Evolutionary conservation across 2,888 invertebrate species (phyloP), one percentile per base, ranked within the genome.

Genomic region (Pandemis cinnamomeana): DNA sequence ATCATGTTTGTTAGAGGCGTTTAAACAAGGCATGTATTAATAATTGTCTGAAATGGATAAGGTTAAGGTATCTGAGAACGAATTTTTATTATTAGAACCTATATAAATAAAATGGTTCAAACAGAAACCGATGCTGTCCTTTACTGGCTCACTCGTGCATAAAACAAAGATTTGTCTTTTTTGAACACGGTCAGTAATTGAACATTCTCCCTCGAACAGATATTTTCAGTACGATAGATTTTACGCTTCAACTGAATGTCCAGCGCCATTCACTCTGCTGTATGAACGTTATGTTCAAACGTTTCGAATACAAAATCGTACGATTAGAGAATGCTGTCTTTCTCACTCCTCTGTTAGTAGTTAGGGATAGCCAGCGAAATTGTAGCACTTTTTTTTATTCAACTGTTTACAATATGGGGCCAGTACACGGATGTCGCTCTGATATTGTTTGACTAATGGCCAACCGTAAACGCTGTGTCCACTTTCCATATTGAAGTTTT

Each of bases 361-460:
- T 44, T 46, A 74, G 60, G 71, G 70, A 74, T 55, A 71, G 71
- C 61, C 58, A 66, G 69, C 60, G n/a, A 61, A 60, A 48, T 66
- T 64, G 48, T 62, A 36, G 60, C 15, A 70, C 51, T 70, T 73
- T 73, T 71, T 73, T 60, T 64, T 64, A 62, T 66, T 64, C 51
- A 66, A 15, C 53, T 51, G 69, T 48, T 69, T 67, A 67, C 71
- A 55, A 46, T 66, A 46, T 51, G 62, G 71, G 51, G 55, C 69
- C 67, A 58, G 67, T 58, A 73, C 62, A 67, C 83, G 81, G 82
- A 83, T 84, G 84, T 82, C 83, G 81, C 81, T 79, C 81, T 78
- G 86, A 89, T 87, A 87, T 86, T 86, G 86, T 89, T 88, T 88
- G 87, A 89, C 88, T 88, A 88, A 90, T 88, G 84, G 87, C 79